phyloP scores from a whole-genome alignment of 2,113 vertebrate species.

The Phaethon lepturus region DNA sequence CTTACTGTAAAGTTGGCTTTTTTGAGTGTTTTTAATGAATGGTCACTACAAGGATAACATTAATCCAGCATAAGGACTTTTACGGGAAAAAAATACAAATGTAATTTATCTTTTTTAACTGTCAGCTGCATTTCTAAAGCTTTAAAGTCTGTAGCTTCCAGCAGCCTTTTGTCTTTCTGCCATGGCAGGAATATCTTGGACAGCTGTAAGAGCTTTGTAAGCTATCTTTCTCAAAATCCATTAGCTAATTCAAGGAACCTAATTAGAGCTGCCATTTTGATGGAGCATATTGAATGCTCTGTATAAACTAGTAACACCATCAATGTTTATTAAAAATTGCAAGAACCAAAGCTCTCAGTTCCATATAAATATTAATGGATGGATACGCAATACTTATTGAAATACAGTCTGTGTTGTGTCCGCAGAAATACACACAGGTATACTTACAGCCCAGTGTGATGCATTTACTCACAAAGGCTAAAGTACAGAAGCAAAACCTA shows the following conservation, averaged over 20 bases:
- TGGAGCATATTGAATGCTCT: slow-evolving; percentile 84
- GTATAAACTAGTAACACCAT: slow-evolving; percentile 91
- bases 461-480: neutral
- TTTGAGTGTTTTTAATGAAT: slow-evolving; percentile 69
- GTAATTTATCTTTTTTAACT: slow-evolving; percentile 81
- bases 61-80: slow-evolving; percentile 76
- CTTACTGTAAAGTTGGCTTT: slow-evolving; percentile 53
- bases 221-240: slow-evolving; percentile 87
- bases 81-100: slow-evolving; percentile 76
- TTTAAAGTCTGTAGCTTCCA: slow-evolving; percentile 80
- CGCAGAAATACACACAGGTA: slow-evolving; percentile 20
- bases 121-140: slow-evolving; percentile 81
- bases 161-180: slow-evolving; percentile 82
- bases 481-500: slow-evolving; percentile 14
- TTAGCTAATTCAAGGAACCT: slow-evolving; percentile 95
- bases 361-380: slow-evolving; percentile 79
- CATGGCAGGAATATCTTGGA: slow-evolving; percentile 81
- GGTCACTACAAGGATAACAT: slow-evolving; percentile 74
- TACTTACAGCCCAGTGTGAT: neutral
- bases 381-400: slow-evolving; percentile 74
- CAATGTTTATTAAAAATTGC: slow-evolving; percentile 94
- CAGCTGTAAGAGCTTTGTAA: slow-evolving; percentile 86
- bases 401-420: slow-evolving; percentile 41
- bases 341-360: slow-evolving; percentile 76
- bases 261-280: slow-evolving; percentile 97